These are phyloP conservation scores for Daphoenositta chrysoptera DNA, from an alignment of 2,113 vertebrate species.

Conservation along the genomic window DNA sequence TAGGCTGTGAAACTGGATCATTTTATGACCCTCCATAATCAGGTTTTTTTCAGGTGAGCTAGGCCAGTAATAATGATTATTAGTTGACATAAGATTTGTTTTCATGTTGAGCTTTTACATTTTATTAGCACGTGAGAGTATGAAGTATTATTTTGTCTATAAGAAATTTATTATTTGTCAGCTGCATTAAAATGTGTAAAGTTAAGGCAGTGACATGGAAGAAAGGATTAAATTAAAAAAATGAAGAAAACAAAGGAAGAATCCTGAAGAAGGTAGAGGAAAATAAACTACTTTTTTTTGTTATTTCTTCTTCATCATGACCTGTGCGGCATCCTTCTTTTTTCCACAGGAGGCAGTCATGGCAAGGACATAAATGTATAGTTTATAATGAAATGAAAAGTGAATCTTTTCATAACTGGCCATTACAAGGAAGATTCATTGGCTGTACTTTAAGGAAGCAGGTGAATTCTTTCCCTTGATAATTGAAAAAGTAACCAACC, in stretches of 20 bases:
- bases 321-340: neutral
- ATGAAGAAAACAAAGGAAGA: neutral
- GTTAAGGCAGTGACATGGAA: neutral
- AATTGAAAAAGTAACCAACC: neutral
- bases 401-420: neutral
- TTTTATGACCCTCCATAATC: neutral
- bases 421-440: neutral
- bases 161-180: neutral
- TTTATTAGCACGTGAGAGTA: neutral
- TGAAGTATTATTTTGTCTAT: neutral
- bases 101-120: neutral
- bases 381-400: neutral
- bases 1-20: neutral
- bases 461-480: slow-evolving; percentile 7
- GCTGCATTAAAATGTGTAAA: neutral
- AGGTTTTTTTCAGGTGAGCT: neutral
- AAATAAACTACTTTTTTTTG: neutral
- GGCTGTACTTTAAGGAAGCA: neutral
- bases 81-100: neutral
- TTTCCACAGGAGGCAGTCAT: neutral
- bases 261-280: neutral
- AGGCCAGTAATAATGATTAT: neutral
- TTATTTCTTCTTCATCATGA: neutral
- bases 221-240: neutral
- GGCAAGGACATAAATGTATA: neutral